phyloP scores from a whole-genome alignment of 2,113 vertebrate species.

The Brachirus orientalis region DNA sequence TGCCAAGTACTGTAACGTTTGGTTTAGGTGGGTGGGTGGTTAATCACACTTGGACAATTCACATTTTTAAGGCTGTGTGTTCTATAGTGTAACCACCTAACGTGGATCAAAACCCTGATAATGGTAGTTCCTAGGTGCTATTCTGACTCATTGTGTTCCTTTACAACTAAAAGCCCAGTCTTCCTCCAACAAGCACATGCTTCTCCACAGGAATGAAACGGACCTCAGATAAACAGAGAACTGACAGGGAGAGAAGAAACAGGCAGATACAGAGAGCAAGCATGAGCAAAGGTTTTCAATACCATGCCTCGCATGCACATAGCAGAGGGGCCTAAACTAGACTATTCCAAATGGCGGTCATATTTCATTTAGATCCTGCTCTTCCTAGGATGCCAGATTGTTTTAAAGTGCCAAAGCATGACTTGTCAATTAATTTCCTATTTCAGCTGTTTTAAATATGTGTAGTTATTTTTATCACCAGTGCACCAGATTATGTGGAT shows the following conservation, averaged over 20 bases:
- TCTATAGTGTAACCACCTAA: slow-evolving; percentile 14
- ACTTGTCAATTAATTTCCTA: too few species aligned
- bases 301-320: slow-evolving; percentile 74
- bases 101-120: background rate
- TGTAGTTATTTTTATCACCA: too few species aligned
- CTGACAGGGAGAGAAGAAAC: slow-evolving; percentile 3
- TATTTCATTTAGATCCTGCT: slow-evolving; percentile 28
- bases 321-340: slow-evolving; percentile 15
- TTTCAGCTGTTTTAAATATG: too few species aligned
- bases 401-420: too few species aligned
- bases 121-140: background rate
- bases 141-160: background rate
- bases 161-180: background rate
- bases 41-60: background rate
- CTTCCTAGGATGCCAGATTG: too few species aligned
- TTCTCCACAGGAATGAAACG: slow-evolving; percentile 21
- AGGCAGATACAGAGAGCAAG: slow-evolving; percentile 49
- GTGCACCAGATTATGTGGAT: background rate
- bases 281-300: slow-evolving; percentile 37
- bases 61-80: background rate
- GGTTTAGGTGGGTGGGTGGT: background rate
- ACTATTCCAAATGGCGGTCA: slow-evolving; percentile 20
- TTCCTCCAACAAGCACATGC: slow-evolving; percentile 43
- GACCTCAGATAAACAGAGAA: slow-evolving; percentile 29
- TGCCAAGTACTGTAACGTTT: background rate